Percentiles rank a stretch among this genome's conserved stretches.
Conservation (phyloP, 2,888 invertebrate genomes). For the Dimorphilus gyrociliatus region DNA sequence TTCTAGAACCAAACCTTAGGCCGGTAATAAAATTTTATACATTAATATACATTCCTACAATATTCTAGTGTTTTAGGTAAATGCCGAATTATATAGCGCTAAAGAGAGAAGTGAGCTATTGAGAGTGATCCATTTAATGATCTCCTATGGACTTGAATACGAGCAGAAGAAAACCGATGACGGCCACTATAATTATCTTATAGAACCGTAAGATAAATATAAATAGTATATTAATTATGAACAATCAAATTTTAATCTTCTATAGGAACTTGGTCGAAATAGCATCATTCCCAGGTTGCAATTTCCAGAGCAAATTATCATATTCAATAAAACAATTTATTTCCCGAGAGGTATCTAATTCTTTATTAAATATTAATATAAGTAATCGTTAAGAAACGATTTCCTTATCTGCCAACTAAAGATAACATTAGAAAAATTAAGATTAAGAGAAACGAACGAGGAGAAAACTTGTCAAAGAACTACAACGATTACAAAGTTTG, state of each 20-base stretch:
- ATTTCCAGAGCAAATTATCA: conserved; percentile 40
- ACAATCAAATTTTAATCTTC: too few species aligned
- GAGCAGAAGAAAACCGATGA: conserved; percentile 59
- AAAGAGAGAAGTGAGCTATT: conserved; percentile 53
- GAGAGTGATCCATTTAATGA: conserved; percentile 62
- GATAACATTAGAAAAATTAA: too few species aligned
- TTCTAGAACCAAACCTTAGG: conserved; percentile 56
- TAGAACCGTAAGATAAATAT: conserved; percentile 52
- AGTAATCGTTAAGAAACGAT: too few species aligned
- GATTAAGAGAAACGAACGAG: too few species aligned
- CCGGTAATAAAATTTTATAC: conserved; percentile 43
- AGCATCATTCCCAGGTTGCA: conserved; percentile 40
- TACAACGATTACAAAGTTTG: too few species aligned
- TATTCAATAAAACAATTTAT: conserved; percentile 62
- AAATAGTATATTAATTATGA: too few species aligned
- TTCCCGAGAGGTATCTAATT: conserved; percentile 48
- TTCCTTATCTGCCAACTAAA: too few species aligned
- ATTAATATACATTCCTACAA: too few species aligned
- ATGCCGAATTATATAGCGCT: conserved; percentile 54
- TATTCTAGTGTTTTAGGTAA: conserved; percentile 39
- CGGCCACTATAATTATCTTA: conserved; percentile 53
- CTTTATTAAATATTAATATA: too few species aligned
- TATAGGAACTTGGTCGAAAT: conserved; percentile 52
- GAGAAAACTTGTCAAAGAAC: too few species aligned
- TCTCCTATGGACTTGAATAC: conserved; percentile 71